phyloP scores from a whole-genome alignment of 2,888 invertebrate species.

The Oscheius sp. region DNA sequence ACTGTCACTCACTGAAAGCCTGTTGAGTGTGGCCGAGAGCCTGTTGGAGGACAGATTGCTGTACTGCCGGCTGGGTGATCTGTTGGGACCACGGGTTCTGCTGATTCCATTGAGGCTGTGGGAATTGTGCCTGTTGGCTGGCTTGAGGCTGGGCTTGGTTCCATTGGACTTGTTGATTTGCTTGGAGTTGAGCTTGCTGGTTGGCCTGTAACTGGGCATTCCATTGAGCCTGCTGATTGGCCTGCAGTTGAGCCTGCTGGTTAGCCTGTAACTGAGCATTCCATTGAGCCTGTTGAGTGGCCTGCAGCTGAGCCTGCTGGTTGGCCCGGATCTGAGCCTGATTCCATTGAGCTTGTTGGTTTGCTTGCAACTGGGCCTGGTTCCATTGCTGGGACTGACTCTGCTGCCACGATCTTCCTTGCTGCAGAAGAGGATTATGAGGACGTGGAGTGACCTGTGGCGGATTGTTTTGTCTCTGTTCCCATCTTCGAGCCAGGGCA shows the following conservation, averaged over 20 bases:
- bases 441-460: background rate
- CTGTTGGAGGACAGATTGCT: background rate
- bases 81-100: conserved; percentile 23
- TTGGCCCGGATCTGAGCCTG: background rate
- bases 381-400: background rate
- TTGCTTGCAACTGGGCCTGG: conserved; percentile 10
- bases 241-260: background rate
- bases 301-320: background rate
- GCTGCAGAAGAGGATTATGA: too few relatives aligned
- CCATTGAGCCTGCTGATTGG: background rate
- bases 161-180: background rate
- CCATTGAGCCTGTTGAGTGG: conserved; percentile 18
- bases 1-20: conserved; percentile 1
- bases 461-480: background rate
- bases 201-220: background rate
- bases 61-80: conserved; percentile 11
- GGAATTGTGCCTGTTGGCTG: background rate
- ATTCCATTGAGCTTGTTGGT: background rate
- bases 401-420: conserved; percentile 1
- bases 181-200: background rate
- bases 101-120: conserved; percentile 7
- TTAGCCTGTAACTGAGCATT: background rate
- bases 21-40: conserved; percentile 14
- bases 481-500: conserved; percentile 9
- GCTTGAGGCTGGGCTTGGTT: background rate